Base-by-base conservation (phyloP, 2,113 vertebrate species). In the Gymnogyps californianus region DNA sequence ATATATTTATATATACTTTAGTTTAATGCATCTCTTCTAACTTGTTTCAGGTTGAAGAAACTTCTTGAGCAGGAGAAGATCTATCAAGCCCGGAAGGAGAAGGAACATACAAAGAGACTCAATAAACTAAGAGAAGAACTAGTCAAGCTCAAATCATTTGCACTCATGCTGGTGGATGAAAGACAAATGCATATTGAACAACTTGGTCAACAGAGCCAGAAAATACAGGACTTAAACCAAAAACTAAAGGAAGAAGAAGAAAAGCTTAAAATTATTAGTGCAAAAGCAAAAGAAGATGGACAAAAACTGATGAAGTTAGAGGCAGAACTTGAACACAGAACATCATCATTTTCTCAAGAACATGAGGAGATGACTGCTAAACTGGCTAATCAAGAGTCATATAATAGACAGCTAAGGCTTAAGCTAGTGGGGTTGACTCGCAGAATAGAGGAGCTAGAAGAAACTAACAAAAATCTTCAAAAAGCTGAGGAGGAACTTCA, bases 151-250 rank as follows among this genome's bases (percentile, higher is more conserved):
- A 99, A 99, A 97, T 99, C 99, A 58, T 99, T 99, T 90, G 98
- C 99, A 89, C 99, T 99, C 96, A 99, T 99, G 99, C 97, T 99
- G 97, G 99, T 99, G 92, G 99, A 99, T 76, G 99, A 99, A 95
- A 98, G 99, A 92, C 99, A 99, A 98, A 98, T 99, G 95, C 99
- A 99, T 90, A 98, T 99, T 18, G 99, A 99, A 90, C 99, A 99
- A 89, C 99, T 99, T 10, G 98, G 98, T 77, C 98, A 99, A 84
- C 99, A 99, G 96, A 98, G 97, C 89, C 99, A 99, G 97, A 99
- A 99, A 97, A 97, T 99, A 85, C 99, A 99, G 95, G 99, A 99
- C 19, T 98, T 99, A 55, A 98, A 94, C 69, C 98, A 98, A 92
- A 99, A 99, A 91, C 97, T 99, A 57, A 98, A 98, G 92, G 99